Evolutionary conservation across 1,140 invertebrate species (phyloP), one percentile per base, ranked within the genome.

Genomic region (Drosophila sulfurigaster): DNA sequence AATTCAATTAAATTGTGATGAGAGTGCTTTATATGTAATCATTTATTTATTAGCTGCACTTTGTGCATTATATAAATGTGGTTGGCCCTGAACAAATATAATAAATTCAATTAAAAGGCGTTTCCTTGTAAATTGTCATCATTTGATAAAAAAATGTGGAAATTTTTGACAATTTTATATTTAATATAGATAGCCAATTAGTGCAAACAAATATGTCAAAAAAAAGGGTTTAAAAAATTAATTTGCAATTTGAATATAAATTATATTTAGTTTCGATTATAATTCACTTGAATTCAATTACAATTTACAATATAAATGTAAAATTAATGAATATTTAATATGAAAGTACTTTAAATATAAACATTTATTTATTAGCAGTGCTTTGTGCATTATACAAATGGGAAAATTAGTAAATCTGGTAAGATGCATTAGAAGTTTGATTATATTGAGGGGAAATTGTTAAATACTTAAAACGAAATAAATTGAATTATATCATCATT

Each of bases 331-430:
- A n/a, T n/a, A n/a, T n/a, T n/a, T n/a, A n/a, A n/a, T n/a, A n/a
- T n/a, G n/a, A n/a, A n/a, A n/a, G n/a, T n/a, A n/a, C n/a, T n/a
- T n/a, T n/a, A n/a, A n/a, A n/a, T n/a, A n/a, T n/a, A n/a, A n/a
- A n/a, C n/a, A n/a, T n/a, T n/a, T n/a, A n/a, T n/a, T n/a, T n/a
- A n/a, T n/a, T n/a, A n/a, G n/a, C n/a, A n/a, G n/a, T n/a, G n/a
- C n/a, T n/a, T n/a, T n/a, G n/a, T n/a, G n/a, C 10, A 6, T n/a
- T n/a, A 8, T 5, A 51, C 8, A 51, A 51, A 52, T 52, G 51
- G 51, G 28, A 52, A 43, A 58, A 58, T 58, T 58, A 28, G 38
- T 43, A 6, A 57, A 41, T 38, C 10, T n/a, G 30, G 13, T 38
- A 2, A 57, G 11, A 38, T 57, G 35, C 25, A 52, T 48, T 25